Conservation (phyloP, 2,113 vertebrate genomes). For the Callorhinus ursinus region DNA sequence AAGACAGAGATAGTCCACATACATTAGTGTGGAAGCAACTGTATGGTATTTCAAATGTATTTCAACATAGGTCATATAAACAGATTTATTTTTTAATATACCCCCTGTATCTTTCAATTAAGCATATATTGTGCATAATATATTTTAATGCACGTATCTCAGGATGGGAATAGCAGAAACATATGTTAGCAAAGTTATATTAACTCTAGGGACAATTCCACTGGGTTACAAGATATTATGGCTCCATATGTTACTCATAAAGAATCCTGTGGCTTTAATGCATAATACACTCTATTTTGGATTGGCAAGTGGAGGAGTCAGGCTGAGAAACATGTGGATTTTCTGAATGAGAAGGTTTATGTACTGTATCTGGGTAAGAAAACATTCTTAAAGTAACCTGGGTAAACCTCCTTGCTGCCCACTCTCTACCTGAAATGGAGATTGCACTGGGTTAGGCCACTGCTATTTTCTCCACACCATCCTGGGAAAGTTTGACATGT, state of each 20-base stretch:
- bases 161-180: conserved; percentile 65
- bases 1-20: neutral
- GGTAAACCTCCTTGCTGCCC: neutral
- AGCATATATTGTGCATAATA: neutral
- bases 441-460: neutral
- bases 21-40: conserved; percentile 15
- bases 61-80: conserved; percentile 54
- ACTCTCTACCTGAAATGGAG: neutral
- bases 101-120: conserved; percentile 69
- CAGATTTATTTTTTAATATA: conserved; percentile 47
- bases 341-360: conserved; percentile 53
- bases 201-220: conserved; percentile 62
- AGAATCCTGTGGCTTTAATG: conserved; percentile 11
- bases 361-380: neutral
- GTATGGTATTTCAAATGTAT: conserved; percentile 61
- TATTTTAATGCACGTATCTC: conserved; percentile 33
- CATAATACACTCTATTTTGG: conserved; percentile 51
- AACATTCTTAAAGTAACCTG: neutral
- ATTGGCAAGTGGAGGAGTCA: conserved; percentile 45
- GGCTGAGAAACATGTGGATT: conserved; percentile 51
- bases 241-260: conserved; percentile 77
- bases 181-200: conserved; percentile 64
- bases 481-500: conserved; percentile 15
- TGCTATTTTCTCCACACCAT: neutral
- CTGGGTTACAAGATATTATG: conserved; percentile 28